phyloP scores from a whole-genome alignment of 2,113 vertebrate genomes.

The Apodemus sylvaticus region DNA sequence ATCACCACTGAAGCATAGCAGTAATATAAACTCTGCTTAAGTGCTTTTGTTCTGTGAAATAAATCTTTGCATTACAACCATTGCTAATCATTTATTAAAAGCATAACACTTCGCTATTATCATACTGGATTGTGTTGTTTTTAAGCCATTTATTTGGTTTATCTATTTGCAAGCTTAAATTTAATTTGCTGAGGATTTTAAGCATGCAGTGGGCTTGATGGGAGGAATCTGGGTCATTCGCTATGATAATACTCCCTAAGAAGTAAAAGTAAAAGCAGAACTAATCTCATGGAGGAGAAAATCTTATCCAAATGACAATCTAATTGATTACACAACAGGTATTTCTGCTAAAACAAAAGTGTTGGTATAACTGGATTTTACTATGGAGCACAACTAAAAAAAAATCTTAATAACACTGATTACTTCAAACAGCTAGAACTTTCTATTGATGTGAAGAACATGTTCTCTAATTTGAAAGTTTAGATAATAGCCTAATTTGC shows the following conservation, averaged over 20 bases:
- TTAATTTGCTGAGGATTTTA: constrained; percentile 61
- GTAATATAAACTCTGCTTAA: constrained; percentile 85
- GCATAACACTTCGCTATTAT: constrained; percentile 76
- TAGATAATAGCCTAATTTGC: constrained; percentile 81
- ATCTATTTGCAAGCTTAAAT: constrained; percentile 40
- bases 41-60: constrained; percentile 84
- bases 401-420: not conserved
- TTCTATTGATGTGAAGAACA: constrained; percentile 64
- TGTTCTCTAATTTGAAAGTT: constrained; percentile 67
- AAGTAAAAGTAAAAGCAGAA: not conserved
- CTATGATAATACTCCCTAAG: not conserved
- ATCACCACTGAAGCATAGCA: constrained; percentile 84
- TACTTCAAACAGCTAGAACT: constrained; percentile 48
- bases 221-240: not conserved
- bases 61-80: constrained; percentile 83
- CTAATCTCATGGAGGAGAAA: not conserved
- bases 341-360: not conserved
- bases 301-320: not conserved
- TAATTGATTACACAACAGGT: not conserved
- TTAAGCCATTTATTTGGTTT: constrained; percentile 69
- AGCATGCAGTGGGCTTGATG: not conserved
- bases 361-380: not conserved
- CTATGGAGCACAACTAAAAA: not conserved
- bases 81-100: constrained; percentile 81
- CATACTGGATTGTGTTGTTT: constrained; percentile 74